phyloP scores from a whole-genome alignment of 2,888 invertebrate genomes.

The Sylvicola fuscatus region DNA sequence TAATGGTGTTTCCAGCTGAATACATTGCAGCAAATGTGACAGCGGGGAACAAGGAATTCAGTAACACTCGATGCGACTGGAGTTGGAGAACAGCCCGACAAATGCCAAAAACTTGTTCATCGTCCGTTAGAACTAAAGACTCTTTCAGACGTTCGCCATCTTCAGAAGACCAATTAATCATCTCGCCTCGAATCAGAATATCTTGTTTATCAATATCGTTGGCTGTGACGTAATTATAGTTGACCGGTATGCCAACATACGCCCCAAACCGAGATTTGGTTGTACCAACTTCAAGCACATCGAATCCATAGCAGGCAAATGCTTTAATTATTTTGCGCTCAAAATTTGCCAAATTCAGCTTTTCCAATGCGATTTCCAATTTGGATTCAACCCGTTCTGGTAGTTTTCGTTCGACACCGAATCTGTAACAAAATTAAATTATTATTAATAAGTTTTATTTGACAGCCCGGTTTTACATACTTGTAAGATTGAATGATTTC shows the following conservation, averaged over 20 bases:
- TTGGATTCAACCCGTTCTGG: conserved; percentile 28
- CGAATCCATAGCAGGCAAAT: conserved; percentile 53
- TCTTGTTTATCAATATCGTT: conserved; percentile 34
- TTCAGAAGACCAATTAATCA: conserved; percentile 41
- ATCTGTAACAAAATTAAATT: conserved; percentile 24
- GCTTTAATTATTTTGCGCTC: conserved; percentile 33
- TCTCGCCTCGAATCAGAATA: conserved; percentile 37
- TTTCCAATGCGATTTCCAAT: conserved; percentile 34
- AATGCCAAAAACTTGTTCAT: conserved; percentile 61
- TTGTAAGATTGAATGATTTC: conserved; percentile 41
- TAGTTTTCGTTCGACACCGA: conserved; percentile 35
- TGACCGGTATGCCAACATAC: conserved; percentile 50
- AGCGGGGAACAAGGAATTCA: conserved; percentile 33
- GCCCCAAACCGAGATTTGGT: conserved; percentile 36
- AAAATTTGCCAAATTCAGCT: conserved; percentile 31
- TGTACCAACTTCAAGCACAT: conserved; percentile 28
- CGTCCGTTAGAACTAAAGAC: conserved; percentile 50
- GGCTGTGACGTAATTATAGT: conserved; percentile 37
- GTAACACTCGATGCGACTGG: conserved; percentile 33
- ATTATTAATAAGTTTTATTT: conserved; percentile 2
- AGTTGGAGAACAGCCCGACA: conserved; percentile 49
- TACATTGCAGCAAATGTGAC: conserved; percentile 30
- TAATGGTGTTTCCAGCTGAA: conserved; percentile 29
- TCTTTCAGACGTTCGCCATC: conserved; percentile 39
- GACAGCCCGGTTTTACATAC: conserved; percentile 27